phyloP scores from a whole-genome alignment of 2,888 invertebrate genomes.

The Gymnocheta viridis region DNA sequence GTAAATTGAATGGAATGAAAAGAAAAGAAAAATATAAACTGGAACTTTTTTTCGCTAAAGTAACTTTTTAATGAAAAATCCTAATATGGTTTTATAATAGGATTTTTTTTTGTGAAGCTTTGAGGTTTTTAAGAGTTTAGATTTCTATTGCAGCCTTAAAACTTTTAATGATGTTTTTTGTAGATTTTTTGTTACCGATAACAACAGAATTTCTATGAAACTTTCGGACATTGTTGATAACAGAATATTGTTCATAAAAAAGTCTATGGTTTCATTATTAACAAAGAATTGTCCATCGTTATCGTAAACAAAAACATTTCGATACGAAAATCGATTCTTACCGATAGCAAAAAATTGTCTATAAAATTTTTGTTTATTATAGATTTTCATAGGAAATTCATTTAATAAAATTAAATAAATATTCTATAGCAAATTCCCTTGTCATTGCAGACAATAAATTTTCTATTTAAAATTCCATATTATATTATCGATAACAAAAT shows the following conservation, averaged over 20 bases:
- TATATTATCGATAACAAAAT: background rate
- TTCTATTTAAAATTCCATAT: background rate
- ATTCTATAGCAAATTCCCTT: background rate
- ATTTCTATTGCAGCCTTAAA: background rate
- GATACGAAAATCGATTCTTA: background rate
- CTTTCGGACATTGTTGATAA: background rate
- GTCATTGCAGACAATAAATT: background rate
- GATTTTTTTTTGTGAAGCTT: background rate
- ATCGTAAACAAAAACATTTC: background rate
- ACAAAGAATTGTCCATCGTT: no score
- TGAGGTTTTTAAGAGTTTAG: background rate
- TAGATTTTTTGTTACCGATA: background rate
- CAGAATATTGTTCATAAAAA: background rate
- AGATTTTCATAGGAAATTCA: background rate
- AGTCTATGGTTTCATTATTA: no score
- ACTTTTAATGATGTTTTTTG: background rate
- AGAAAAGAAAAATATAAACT: background rate
- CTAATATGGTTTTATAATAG: constrained; percentile 1
- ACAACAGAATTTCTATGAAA: background rate
- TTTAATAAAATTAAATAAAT: background rate
- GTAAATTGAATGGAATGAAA: constrained; percentile 31
- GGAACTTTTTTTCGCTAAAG: background rate
- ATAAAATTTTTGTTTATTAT: no score
- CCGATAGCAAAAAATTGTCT: background rate
- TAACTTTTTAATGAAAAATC: constrained; percentile 19